Conservation (phyloP, 2,797 vertebrate genomes). For the Anabacerthia variegaticeps region DNA sequence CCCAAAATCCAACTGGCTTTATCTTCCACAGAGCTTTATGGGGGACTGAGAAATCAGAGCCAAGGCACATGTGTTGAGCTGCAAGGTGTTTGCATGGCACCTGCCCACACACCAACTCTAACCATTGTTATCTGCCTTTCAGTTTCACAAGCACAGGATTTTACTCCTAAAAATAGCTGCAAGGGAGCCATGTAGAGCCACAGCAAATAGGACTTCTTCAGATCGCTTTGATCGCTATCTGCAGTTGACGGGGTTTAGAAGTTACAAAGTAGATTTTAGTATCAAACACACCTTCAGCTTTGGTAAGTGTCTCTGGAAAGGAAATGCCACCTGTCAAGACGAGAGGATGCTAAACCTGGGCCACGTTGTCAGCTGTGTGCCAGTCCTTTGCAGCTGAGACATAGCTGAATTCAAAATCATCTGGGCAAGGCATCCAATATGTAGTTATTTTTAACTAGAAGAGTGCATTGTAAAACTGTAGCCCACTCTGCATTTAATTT, state of each 20-base stretch:
- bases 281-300: slow-evolving; percentile 7
- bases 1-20: background rate
- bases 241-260: slow-evolving; percentile 36
- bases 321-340: background rate
- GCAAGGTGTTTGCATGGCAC: background rate
- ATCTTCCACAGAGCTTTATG: accelerated
- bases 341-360: slow-evolving; percentile 10
- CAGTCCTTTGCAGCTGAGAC: background rate
- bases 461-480: background rate
- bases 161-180: slow-evolving; percentile 57
- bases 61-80: accelerated
- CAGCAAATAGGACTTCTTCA: slow-evolving; percentile 47
- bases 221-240: slow-evolving; percentile 34
- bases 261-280: slow-evolving; percentile 19
- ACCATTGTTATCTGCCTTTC: slow-evolving; percentile 32
- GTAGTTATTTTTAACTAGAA: slow-evolving; percentile 49
- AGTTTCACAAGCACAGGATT: slow-evolving; percentile 29
- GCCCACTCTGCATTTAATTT: slow-evolving; percentile 5
- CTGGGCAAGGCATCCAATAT: slow-evolving; percentile 30
- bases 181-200: background rate
- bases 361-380: background rate
- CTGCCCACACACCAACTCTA: background rate
- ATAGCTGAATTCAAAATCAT: slow-evolving; percentile 22
- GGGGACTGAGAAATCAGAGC: background rate
- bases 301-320: slow-evolving; percentile 26